Evolutionary conservation across 2,888 invertebrate species (phyloP).

Genomic region (Orthonychiurus folsomi): DNA sequence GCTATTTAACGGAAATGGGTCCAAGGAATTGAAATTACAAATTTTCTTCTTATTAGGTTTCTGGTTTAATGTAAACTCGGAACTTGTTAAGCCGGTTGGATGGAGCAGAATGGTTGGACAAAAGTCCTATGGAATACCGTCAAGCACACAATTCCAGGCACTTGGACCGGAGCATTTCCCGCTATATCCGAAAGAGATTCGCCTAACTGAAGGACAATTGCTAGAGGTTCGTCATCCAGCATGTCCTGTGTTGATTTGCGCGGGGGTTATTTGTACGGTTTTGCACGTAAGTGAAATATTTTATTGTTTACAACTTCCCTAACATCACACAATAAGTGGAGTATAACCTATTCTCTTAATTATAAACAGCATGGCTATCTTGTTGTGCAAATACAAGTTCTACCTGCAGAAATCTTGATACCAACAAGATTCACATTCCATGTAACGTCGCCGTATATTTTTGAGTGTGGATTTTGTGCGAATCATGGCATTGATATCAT

Average conservation of each 20-base stretch:
- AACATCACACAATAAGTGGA: too few relatives aligned
- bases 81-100: constrained; percentile 21
- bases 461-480: constrained; percentile 24
- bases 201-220: constrained; percentile 15
- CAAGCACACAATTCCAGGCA: not conserved
- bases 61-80: constrained; percentile 22
- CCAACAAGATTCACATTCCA: constrained; percentile 18
- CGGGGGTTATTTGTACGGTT: too few relatives aligned
- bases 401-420: too few relatives aligned
- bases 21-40: not conserved
- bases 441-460: constrained; percentile 23
- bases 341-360: too few relatives aligned
- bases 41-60: constrained; percentile 15
- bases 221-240: constrained; percentile 27
- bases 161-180: constrained; percentile 10
- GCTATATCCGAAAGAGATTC: constrained; percentile 5
- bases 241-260: too few relatives aligned
- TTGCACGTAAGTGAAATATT: too few relatives aligned
- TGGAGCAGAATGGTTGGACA: constrained; percentile 25
- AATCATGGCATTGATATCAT: constrained; percentile 19
- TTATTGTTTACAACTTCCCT: not conserved
- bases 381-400: too few relatives aligned
- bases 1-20: not conserved
- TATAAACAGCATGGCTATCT: too few relatives aligned
- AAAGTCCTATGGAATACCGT: constrained; percentile 11